Evolutionary conservation across 2,797 vertebrate genomes (phyloP).

Genomic region (Thalassophryne amazonica): DNA sequence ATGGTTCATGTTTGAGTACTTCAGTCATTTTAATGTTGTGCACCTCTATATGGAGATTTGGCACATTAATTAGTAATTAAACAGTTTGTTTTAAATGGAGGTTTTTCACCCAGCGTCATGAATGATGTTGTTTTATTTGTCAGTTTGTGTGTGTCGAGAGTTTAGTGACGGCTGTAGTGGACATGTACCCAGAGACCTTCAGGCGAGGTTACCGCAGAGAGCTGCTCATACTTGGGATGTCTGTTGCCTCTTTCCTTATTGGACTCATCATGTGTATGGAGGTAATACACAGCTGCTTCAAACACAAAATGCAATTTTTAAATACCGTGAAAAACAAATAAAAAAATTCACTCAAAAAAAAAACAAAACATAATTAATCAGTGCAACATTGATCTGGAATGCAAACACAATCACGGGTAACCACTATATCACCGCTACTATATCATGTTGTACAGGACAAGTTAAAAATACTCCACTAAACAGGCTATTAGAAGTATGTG

Average conservation of each 20-base stretch:
- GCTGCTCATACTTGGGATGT: slow-evolving; percentile 91
- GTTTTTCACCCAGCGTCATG: neutral
- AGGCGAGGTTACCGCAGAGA: slow-evolving; percentile 93
- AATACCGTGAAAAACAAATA: no score
- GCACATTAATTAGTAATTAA: no score
- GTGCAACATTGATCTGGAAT: no score
- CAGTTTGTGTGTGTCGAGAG: slow-evolving; percentile 99
- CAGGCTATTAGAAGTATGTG: no score
- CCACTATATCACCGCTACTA: no score
- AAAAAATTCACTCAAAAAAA: no score
- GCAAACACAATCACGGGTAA: no score
- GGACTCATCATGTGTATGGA: slow-evolving; percentile 94
- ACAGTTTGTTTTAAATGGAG: no score
- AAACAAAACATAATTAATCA: no score
- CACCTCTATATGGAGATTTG: neutral
- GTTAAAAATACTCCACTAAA: no score
- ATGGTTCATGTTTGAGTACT: neutral
- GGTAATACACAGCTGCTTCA: slow-evolving; percentile 49
- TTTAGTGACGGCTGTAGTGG: slow-evolving; percentile 95
- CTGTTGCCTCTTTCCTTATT: slow-evolving; percentile 87
- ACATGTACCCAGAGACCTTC: slow-evolving; percentile 97
- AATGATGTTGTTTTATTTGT: neutral
- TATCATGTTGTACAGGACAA: no score
- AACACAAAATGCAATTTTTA: no score
- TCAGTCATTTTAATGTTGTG: neutral